Conservation (phyloP, 2,888 invertebrate genomes). For the Noctua janthina region DNA sequence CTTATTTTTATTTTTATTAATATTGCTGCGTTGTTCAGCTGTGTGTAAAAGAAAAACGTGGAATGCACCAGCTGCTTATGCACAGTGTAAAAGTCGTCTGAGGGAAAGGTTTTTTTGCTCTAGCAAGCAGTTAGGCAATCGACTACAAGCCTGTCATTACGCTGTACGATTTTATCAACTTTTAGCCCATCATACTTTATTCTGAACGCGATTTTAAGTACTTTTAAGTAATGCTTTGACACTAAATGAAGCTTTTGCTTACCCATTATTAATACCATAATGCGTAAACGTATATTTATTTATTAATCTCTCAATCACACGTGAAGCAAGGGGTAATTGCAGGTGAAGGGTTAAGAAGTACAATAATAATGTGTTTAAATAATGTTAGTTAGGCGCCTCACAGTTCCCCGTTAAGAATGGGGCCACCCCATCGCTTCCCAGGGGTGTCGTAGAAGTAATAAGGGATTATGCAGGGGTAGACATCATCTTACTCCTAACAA, state of each 20-base stretch:
- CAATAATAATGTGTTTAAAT: constrained; percentile 55
- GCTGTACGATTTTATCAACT: constrained; percentile 41
- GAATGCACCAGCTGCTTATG: constrained; percentile 57
- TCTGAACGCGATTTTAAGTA: constrained; percentile 48
- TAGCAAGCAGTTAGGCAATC: constrained; percentile 25
- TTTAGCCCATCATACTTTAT: constrained; percentile 19
- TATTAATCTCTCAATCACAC: constrained; percentile 50
- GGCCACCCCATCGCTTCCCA: constrained; percentile 55
- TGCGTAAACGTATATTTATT: constrained; percentile 32
- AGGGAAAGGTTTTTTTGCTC: constrained; percentile 48
- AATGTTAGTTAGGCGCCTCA: constrained; percentile 30
- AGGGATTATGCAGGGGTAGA: constrained; percentile 57
- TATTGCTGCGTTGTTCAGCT: constrained; percentile 42
- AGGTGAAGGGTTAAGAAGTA: constrained; percentile 51
- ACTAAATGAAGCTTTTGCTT: constrained; percentile 27
- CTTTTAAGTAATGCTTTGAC: constrained; percentile 44
- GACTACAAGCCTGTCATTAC: constrained; percentile 41
- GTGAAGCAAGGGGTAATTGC: constrained; percentile 31
- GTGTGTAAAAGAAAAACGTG: constrained; percentile 40
- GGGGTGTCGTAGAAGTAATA: constrained; percentile 59
- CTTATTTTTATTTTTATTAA: constrained; percentile 43
- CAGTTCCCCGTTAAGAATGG: constrained; percentile 29
- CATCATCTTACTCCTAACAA: constrained; percentile 41
- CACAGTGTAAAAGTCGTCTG: constrained; percentile 39
- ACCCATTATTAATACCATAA: constrained; percentile 17